Conservation (phyloP, 2,888 invertebrate genomes). For the Phortica magna region DNA sequence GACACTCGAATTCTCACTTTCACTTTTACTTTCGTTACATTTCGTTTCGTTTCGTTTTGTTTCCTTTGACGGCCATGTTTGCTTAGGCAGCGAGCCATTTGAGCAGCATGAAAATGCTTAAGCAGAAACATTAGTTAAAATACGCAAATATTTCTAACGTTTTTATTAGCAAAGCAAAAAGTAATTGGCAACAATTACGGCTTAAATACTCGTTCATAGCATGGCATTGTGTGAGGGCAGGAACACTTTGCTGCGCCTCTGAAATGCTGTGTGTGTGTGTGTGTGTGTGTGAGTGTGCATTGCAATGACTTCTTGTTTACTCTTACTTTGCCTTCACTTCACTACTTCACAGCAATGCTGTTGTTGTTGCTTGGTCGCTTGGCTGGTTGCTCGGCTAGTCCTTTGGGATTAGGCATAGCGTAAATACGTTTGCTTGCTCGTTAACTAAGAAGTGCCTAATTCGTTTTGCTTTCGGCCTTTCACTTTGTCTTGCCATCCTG, state of each 20-base stretch:
- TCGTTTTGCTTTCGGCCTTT: slow-evolving; percentile 32
- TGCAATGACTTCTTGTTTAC: background rate
- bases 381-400: slow-evolving; percentile 34
- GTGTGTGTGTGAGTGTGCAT: background rate
- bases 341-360: slow-evolving; percentile 6
- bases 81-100: slow-evolving; percentile 53
- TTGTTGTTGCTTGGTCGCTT: background rate
- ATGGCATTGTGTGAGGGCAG: background rate
- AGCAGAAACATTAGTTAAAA: slow-evolving; percentile 73
- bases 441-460: slow-evolving; percentile 69
- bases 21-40: slow-evolving; percentile 10
- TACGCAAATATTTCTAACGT: slow-evolving; percentile 70
- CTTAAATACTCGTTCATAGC: slow-evolving; percentile 52
- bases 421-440: slow-evolving; percentile 67
- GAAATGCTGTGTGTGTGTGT: background rate
- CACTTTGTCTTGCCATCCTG: slow-evolving; percentile 12
- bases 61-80: slow-evolving; percentile 44
- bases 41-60: slow-evolving; percentile 31
- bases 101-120: slow-evolving; percentile 48
- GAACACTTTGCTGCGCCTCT: background rate
- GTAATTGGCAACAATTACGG: slow-evolving; percentile 69
- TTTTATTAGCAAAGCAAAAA: slow-evolving; percentile 68
- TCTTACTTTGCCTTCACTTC: background rate
- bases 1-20: background rate
- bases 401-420: slow-evolving; percentile 62